A percentile compares a stretch with the other conserved stretches of the same genome.
These are phyloP conservation scores for Siniperca undulata DNA, from an alignment of 2,797 vertebrate genomes.

Conservation along the genomic window DNA sequence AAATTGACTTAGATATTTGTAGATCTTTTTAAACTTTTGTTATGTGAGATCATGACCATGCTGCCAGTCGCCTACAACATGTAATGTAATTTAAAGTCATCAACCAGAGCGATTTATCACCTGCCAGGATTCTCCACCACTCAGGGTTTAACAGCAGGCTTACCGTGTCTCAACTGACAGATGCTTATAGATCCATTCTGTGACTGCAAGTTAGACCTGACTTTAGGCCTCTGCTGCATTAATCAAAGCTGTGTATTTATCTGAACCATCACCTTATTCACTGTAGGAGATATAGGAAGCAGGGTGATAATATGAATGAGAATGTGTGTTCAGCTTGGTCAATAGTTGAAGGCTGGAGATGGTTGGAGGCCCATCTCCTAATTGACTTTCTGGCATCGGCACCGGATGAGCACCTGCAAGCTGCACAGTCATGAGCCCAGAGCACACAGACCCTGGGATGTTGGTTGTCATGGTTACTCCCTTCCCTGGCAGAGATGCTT, in stretches of 20 bases:
- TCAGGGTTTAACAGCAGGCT: conserved; percentile 55
- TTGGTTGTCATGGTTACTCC: conserved; percentile 84
- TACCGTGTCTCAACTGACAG: conserved; percentile 56
- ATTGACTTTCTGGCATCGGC: conserved; percentile 84
- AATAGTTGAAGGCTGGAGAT: conserved; percentile 79
- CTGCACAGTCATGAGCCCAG: conserved; percentile 82
- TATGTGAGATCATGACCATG: conserved; percentile 19
- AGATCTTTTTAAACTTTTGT: conserved; percentile 2
- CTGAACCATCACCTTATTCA: conserved; percentile 64
- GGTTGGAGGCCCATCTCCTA: conserved; percentile 81
- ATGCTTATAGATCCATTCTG: conserved; percentile 53
- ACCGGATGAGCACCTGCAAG: conserved; percentile 86
- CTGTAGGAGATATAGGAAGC: conserved; percentile 65
- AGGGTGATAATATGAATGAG: conserved; percentile 74
- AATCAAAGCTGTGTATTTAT: conserved; percentile 64
- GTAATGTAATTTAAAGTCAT: conserved; percentile 66
- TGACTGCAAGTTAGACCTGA: conserved; percentile 46
- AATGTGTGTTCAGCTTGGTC: conserved; percentile 78
- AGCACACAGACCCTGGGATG: conserved; percentile 82
- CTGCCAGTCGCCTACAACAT: conserved; percentile 26
- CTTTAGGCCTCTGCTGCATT: conserved; percentile 46
- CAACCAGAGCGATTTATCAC: conserved; percentile 60
- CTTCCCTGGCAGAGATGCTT: conserved; percentile 82
- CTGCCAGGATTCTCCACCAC: conserved; percentile 56
- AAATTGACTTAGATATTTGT: conserved; percentile 1